These are phyloP conservation scores for Actinemys pallida DNA, from an alignment of 2,113 vertebrate species.

Conservation along the genomic window DNA sequence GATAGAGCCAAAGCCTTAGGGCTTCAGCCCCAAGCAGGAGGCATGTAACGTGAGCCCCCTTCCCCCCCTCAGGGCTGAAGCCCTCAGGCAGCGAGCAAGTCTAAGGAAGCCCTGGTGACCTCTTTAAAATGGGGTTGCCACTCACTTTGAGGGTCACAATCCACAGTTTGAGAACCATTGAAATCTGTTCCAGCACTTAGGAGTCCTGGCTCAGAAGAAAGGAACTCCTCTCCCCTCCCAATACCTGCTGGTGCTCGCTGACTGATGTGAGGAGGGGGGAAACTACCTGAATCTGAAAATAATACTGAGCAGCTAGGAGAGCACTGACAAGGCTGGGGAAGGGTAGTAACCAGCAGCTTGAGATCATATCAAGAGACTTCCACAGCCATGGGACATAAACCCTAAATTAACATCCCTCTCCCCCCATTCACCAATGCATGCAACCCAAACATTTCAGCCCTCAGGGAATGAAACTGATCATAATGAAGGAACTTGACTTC, in stretches of 20 bases:
- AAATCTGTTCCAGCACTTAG: background rate
- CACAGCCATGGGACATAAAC: too few species aligned
- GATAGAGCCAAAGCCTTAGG: too few species aligned
- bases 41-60: too few species aligned
- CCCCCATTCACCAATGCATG: background rate
- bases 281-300: background rate
- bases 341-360: background rate
- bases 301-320: background rate
- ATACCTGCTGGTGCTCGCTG: background rate
- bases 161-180: too few species aligned
- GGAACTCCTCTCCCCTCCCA: accelerated
- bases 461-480: background rate
- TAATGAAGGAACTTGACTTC: background rate
- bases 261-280: background rate
- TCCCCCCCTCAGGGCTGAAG: too few species aligned
- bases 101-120: too few species aligned
- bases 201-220: background rate
- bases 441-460: background rate
- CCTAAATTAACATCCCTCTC: background rate
- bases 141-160: too few species aligned
- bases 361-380: background rate
- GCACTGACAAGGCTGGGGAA: too few species aligned
- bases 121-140: too few species aligned
- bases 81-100: too few species aligned
- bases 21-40: too few species aligned